phyloP scores from a whole-genome alignment of 1,140 invertebrate genomes.

The Drosophila jambulina region DNA sequence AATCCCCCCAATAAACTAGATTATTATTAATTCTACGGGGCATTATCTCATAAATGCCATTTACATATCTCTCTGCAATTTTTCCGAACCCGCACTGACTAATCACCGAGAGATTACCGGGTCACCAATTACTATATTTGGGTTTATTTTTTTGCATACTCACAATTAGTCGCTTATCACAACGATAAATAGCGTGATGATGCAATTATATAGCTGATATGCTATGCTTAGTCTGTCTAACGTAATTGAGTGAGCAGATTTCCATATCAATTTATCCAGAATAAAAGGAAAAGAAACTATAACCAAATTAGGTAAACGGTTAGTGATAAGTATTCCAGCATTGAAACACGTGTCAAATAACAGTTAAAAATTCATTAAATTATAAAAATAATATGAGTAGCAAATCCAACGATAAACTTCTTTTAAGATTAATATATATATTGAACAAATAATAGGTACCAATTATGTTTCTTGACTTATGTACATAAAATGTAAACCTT shows the following conservation, averaged over 20 bases:
- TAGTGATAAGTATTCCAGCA: not conserved
- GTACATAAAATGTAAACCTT: no score
- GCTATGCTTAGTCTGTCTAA: not conserved
- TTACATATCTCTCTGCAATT: conserved; percentile 38
- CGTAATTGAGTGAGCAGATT: conserved; percentile 5
- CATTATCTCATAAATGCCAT: conserved; percentile 61
- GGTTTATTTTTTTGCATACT: conserved; percentile 12
- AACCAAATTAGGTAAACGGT: not conserved
- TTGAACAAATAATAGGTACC: no score
- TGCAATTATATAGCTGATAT: conserved; percentile 13
- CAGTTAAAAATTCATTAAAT: not conserved
- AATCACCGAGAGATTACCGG: conserved; percentile 20
- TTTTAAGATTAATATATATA: no score
- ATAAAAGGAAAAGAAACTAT: not conserved
- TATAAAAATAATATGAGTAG: not conserved
- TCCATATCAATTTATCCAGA: not conserved
- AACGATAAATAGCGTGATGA: conserved; percentile 21
- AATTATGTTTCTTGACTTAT: no score
- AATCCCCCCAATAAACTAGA: conserved; percentile 48
- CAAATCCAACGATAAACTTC: not conserved
- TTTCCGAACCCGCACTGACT: conserved; percentile 13
- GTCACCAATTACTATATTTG: conserved; percentile 13
- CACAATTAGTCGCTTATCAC: conserved; percentile 37
- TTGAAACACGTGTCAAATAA: not conserved
- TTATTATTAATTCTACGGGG: conserved; percentile 66